Conservation (phyloP, 2,888 invertebrate species). For the Vannuccia rotundouncinata region DNA sequence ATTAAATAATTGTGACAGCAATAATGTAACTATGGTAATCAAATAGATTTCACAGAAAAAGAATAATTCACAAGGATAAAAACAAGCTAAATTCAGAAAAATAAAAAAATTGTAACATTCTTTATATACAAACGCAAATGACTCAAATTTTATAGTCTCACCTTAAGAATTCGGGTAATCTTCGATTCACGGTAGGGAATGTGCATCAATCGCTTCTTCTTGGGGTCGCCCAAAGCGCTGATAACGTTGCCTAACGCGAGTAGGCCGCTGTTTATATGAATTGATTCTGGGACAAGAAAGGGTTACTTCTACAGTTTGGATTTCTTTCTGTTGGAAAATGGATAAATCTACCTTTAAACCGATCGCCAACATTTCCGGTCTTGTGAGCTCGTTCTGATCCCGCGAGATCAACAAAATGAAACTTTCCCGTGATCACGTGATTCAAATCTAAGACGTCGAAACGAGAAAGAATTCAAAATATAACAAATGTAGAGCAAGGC, state of each 20-base stretch:
- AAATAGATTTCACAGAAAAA: too few relatives aligned
- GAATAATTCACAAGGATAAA: too few relatives aligned
- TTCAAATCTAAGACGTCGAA: background rate
- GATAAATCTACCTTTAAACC: conserved; percentile 57
- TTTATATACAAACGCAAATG: too few relatives aligned
- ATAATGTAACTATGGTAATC: too few relatives aligned
- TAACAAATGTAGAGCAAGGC: too few relatives aligned
- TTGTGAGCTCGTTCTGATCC: conserved; percentile 56
- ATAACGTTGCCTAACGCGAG: conserved; percentile 95
- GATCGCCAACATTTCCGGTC: conserved; percentile 57
- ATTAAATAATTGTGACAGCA: too few relatives aligned
- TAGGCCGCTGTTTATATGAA: conserved; percentile 58
- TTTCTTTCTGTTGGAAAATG: too few relatives aligned
- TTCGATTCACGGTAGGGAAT: conserved; percentile 96
- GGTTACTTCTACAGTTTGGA: too few relatives aligned
- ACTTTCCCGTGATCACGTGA: conserved; percentile 47
- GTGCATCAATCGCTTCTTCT: conserved; percentile 75
- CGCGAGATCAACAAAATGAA: conserved; percentile 57
- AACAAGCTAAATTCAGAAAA: too few relatives aligned
- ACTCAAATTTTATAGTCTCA: too few relatives aligned
- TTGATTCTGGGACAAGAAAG: conserved; percentile 50
- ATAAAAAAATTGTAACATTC: too few relatives aligned
- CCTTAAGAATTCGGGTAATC: conserved; percentile 85
- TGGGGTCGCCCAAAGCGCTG: conserved; percentile 89
- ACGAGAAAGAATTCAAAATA: background rate